These are phyloP conservation scores for Taurulus bubalis DNA, from an alignment of 2,113 vertebrate species.

Conservation along the genomic window DNA sequence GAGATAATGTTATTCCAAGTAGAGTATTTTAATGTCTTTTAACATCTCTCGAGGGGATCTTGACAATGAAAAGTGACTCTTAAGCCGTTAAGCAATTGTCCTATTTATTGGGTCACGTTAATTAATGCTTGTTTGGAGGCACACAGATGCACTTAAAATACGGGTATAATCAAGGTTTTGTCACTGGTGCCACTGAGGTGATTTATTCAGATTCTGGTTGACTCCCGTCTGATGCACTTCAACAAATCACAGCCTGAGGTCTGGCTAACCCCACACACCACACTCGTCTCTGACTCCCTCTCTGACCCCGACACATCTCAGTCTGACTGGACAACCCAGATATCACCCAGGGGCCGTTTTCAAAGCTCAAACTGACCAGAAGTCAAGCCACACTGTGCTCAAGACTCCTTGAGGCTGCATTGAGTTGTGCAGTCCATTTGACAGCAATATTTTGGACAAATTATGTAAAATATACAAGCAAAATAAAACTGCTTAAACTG, in stretches of 20 bases:
- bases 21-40: not conserved
- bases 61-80: not conserved
- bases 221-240: constrained; percentile 77
- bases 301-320: constrained; percentile 59
- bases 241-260: constrained; percentile 79
- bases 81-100: not conserved
- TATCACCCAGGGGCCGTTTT: constrained; percentile 37
- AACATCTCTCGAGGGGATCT: not conserved
- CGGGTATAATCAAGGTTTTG: constrained; percentile 69
- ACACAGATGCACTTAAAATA: constrained; percentile 24
- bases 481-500: not conserved
- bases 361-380: constrained; percentile 26
- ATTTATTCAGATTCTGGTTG: constrained; percentile 76
- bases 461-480: not conserved
- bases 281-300: constrained; percentile 64
- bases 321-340: constrained; percentile 40
- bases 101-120: not conserved
- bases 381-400: constrained; percentile 25
- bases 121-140: constrained; percentile 27
- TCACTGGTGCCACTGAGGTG: constrained; percentile 78
- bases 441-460: not conserved
- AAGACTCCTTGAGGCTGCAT: not conserved
- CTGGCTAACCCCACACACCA: constrained; percentile 55
- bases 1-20: not conserved
- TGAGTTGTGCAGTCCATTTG: not conserved